These are phyloP conservation scores for Vanessa tameamea DNA, from an alignment of 1,140 invertebrate genomes.

Conservation along the genomic window DNA sequence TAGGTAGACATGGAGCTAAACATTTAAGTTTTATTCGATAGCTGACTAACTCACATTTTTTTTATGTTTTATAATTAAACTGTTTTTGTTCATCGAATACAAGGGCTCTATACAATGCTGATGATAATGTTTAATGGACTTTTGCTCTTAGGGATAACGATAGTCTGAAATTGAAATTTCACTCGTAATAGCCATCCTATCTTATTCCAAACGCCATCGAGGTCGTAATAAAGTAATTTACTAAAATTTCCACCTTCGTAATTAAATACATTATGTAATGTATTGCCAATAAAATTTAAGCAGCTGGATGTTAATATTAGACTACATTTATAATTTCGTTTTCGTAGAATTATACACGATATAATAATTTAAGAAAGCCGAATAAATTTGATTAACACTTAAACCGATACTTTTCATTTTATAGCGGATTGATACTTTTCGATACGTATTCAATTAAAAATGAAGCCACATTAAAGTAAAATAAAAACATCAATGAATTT, in stretches of 20 bases:
- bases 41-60: no score
- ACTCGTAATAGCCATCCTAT: slow-evolving; percentile 18
- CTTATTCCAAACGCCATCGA: slow-evolving; percentile 21
- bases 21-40: no score
- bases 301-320: neutral
- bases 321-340: no score
- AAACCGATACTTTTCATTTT: no score
- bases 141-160: slow-evolving; percentile 25
- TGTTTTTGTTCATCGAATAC: neutral
- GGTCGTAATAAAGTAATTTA: slow-evolving; percentile 19
- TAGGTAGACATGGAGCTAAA: no score
- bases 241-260: slow-evolving; percentile 9
- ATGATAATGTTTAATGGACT: slow-evolving; percentile 29
- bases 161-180: slow-evolving; percentile 31
- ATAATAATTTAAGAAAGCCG: no score
- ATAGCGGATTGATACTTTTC: no score
- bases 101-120: slow-evolving; percentile 20
- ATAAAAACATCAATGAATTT: neutral
- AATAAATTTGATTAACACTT: no score
- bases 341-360: no score
- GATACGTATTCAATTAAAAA: no score
- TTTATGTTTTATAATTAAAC: neutral
- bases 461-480: no score
- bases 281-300: neutral
- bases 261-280: slow-evolving; percentile 7